phyloP scores from a whole-genome alignment of 2,888 invertebrate species.

The Andrena haemorrhoa region DNA sequence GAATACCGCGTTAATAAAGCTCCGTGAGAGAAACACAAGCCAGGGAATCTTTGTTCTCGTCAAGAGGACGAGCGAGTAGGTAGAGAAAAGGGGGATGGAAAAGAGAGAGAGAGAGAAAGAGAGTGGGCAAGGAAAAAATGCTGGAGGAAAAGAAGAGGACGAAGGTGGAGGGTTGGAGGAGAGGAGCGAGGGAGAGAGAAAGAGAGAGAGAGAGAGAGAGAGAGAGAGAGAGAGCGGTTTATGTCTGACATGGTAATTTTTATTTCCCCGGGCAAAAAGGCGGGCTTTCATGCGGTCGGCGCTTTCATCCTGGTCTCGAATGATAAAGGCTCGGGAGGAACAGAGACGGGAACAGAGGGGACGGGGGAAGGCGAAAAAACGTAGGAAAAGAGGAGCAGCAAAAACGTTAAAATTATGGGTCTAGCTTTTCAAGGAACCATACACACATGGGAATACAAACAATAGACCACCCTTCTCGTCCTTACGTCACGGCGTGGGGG shows the following conservation, averaged over 20 bases:
- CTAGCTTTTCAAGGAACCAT: constrained; percentile 69
- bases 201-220: constrained; percentile 37
- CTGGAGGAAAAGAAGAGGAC: constrained; percentile 36
- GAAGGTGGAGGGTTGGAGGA: background rate
- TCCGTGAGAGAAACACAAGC: constrained; percentile 48
- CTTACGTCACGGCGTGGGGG: constrained; percentile 59
- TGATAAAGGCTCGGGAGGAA: constrained; percentile 70
- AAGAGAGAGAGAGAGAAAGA: constrained; percentile 10
- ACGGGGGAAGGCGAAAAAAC: constrained; percentile 16
- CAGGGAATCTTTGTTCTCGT: constrained; percentile 62
- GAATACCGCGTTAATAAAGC: constrained; percentile 70
- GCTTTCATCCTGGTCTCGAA: constrained; percentile 74
- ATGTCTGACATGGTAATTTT: constrained; percentile 77
- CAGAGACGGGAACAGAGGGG: constrained; percentile 37
- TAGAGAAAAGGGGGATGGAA: background rate
- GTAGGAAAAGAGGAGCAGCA: constrained; percentile 42
- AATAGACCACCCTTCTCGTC: constrained; percentile 56
- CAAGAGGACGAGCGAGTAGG: constrained; percentile 38
- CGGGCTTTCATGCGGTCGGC: constrained; percentile 74
- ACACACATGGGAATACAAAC: constrained; percentile 71
- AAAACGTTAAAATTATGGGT: constrained; percentile 75
- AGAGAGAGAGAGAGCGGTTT: constrained; percentile 61
- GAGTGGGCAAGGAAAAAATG: constrained; percentile 22
- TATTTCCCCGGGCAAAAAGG: constrained; percentile 76
- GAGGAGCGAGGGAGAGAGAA: constrained; percentile 25